These are phyloP conservation scores for Poecilia latipinna DNA, from an alignment of 2,113 vertebrate species.

Conservation along the genomic window DNA sequence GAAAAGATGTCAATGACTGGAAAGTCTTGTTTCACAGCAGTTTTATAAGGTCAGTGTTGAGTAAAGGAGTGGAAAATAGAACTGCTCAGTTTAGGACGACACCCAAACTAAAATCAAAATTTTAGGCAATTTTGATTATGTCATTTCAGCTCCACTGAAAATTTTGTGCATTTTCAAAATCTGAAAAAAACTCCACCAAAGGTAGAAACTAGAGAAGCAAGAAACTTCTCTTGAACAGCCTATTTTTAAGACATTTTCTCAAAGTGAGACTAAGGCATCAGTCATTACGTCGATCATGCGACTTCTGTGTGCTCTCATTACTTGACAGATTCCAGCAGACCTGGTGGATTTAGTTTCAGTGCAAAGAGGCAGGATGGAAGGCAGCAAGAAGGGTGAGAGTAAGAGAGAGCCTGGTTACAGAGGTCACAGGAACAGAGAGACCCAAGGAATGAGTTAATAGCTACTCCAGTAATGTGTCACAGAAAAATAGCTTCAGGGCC, in stretches of 20 bases:
- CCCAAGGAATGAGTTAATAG: constrained; percentile 31
- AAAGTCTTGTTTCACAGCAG: constrained; percentile 45
- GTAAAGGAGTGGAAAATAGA: constrained; percentile 36
- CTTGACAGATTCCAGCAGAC: constrained; percentile 45
- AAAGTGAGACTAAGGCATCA: constrained; percentile 4
- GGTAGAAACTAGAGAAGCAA: not conserved
- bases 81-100: not conserved
- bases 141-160: not conserved
- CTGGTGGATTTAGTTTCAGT: constrained; percentile 53
- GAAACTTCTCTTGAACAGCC: not conserved
- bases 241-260: constrained; percentile 6
- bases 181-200: not conserved
- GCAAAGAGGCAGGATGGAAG: constrained; percentile 19
- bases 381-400: constrained; percentile 7
- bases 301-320: constrained; percentile 26
- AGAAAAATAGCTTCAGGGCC: constrained; percentile 59
- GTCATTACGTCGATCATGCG: constrained; percentile 11
- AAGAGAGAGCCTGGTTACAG: constrained; percentile 51
- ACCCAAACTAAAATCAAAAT: not conserved
- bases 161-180: not conserved
- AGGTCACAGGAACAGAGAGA: constrained; percentile 49
- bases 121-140: not conserved
- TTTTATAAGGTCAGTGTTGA: constrained; percentile 11
- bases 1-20: constrained; percentile 33
- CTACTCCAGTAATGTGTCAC: constrained; percentile 42